Evolutionary conservation across 1,140 invertebrate species (phyloP), one percentile per base, ranked within the genome.

Genomic region (Helicoverpa armigera): DNA sequence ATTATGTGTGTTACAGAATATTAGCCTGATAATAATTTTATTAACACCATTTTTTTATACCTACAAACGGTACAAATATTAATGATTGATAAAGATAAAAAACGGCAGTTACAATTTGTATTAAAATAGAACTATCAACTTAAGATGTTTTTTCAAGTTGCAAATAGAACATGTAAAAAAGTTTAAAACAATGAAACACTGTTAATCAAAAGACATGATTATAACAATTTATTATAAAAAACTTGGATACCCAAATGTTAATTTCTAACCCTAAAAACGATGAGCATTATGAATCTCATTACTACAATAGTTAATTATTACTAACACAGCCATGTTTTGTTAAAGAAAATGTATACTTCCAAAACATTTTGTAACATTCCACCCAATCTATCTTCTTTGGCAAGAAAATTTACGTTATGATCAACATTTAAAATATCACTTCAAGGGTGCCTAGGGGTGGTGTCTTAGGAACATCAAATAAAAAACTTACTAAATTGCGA

Each of bases 261-360:
- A 50, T 51, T 51, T 18, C 65, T 69, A 69, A 53, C n/a, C 67
- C 67, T 70, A 70, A 29, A 35, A 70, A 70, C 50, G 50, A 53
- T 54, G 60, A 76, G 56, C 43, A 63, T 16, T 29, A 56, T 51
- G 50, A 58, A 58, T 35, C 67, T 73, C 51, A 56, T 58, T 63
- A 77, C 50, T 77, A 77, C 61, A 77, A 77, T 31, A 67, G 35
- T 29, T 69, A 50, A 18, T 76, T 76, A 76, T 67, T 51, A 75
- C 76, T 75, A 69, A 75, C 81, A 82, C 81, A 82, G 81, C 81
- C 81, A 82, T 79, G 54, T 75, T 75, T 75, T 75, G 56, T 75
- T 13, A 50, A 61, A 63, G 35, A 63, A 61, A 73, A 73, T 73
- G 70, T 58, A 23, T 53, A 73, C 70, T 23, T 75, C 18, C 58